Evolutionary conservation across 2,797 vertebrate genomes (phyloP).

Genomic region (Pelobates cultripes): DNA sequence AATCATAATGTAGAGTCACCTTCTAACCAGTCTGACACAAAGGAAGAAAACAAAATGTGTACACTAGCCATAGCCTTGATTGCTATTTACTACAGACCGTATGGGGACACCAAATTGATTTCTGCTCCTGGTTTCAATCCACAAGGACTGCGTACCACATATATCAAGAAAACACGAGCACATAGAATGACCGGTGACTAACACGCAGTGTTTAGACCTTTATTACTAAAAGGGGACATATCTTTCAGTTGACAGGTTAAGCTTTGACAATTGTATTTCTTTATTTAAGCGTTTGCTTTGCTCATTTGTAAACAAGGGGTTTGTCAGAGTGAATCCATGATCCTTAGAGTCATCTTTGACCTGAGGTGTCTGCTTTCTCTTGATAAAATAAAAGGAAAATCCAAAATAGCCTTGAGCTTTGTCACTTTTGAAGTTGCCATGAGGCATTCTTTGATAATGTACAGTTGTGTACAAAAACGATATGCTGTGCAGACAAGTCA

Average conservation of each 20-base stretch:
- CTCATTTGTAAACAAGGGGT: background rate
- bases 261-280: background rate
- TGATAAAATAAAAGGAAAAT: background rate
- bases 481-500: too few species aligned
- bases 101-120: slow-evolving; percentile 10
- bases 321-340: background rate
- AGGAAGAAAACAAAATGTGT: slow-evolving; percentile 4
- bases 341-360: background rate
- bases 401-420: background rate
- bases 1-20: slow-evolving; percentile 9
- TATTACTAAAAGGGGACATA: background rate
- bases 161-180: slow-evolving; percentile 27
- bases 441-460: background rate
- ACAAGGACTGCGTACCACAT: background rate
- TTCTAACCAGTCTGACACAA: background rate
- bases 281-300: background rate
- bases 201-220: slow-evolving; percentile 2
- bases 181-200: slow-evolving; percentile 22
- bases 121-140: slow-evolving; percentile 19
- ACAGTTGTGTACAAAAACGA: too few species aligned
- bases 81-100: slow-evolving; percentile 24
- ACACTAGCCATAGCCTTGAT: slow-evolving; percentile 14
- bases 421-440: background rate
- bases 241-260: background rate
- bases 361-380: too few species aligned